Evolutionary conservation across 2,113 vertebrate genomes (phyloP).

Genomic region (Triplophysa rosa): DNA sequence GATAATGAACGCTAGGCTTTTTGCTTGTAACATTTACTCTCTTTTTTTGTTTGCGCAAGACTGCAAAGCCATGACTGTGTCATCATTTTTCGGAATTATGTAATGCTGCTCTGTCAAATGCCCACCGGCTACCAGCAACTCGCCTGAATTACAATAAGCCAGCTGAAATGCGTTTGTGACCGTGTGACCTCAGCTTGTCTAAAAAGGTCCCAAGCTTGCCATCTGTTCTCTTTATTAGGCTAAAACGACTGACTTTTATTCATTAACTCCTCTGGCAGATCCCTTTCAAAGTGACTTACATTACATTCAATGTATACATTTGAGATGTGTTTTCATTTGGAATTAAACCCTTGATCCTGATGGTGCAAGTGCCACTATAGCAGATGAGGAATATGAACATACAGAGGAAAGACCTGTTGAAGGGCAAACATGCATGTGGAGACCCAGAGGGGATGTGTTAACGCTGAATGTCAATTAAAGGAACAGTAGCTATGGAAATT

Average conservation of each 20-base stretch:
- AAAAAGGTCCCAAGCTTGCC: not conserved
- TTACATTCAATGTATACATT: not conserved
- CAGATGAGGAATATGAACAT: not conserved
- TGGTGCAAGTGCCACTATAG: not conserved
- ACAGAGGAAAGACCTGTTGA: no score
- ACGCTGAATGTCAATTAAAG: slow-evolving; percentile 42
- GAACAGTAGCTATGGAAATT: slow-evolving; percentile 48
- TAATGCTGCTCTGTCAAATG: slow-evolving; percentile 12
- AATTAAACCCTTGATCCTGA: no score
- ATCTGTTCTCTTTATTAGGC: not conserved
- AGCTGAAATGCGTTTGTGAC: slow-evolving; percentile 21
- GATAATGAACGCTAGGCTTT: no score
- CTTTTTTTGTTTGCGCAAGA: not conserved
- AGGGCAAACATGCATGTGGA: not conserved
- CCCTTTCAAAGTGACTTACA: not conserved
- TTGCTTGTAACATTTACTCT: no score
- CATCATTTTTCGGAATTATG: not conserved
- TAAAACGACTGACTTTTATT: not conserved
- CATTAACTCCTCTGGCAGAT: not conserved
- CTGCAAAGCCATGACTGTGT: not conserved
- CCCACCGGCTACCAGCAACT: slow-evolving; percentile 10
- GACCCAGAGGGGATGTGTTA: slow-evolving; percentile 27
- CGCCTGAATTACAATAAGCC: slow-evolving; percentile 16
- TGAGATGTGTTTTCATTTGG: not conserved
- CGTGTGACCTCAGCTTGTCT: not conserved